A percentile compares a stretch with the other conserved stretches of the same genome.
Conservation (phyloP, 35 echinoderm and acorn worm species). For the Nesometra sesokonis region DNA sequence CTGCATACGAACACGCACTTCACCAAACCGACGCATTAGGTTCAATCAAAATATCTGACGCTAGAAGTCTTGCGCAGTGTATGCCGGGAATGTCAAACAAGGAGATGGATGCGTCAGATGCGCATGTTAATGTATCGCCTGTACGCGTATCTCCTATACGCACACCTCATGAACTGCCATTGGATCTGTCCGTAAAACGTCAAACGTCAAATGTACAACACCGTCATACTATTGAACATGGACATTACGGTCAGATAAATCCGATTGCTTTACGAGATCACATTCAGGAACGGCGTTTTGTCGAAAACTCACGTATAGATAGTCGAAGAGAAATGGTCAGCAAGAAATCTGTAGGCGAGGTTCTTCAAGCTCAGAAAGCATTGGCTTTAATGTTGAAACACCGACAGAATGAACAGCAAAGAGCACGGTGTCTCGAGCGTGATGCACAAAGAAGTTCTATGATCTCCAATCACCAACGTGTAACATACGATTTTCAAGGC, state of each 20-base stretch:
- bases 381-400: background rate
- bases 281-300: background rate
- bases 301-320: background rate
- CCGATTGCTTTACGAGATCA: background rate
- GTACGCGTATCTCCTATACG: background rate
- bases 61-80: background rate
- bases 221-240: too few relatives aligned
- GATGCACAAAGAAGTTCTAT: background rate
- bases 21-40: background rate
- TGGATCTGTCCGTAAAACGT: background rate
- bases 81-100: background rate
- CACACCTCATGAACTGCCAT: background rate
- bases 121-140: background rate
- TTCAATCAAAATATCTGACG: background rate
- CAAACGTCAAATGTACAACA: too few relatives aligned
- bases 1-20: background rate
- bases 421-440: background rate
- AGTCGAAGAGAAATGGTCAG: background rate
- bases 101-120: background rate
- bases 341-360: background rate
- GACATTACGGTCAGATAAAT: background rate
- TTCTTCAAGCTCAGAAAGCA: background rate
- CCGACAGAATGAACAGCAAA: background rate
- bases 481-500: background rate
- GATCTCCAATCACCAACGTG: background rate